These are phyloP conservation scores for Leucoraja erinaceus DNA, from an alignment of 2,113 vertebrate genomes.

Conservation along the genomic window DNA sequence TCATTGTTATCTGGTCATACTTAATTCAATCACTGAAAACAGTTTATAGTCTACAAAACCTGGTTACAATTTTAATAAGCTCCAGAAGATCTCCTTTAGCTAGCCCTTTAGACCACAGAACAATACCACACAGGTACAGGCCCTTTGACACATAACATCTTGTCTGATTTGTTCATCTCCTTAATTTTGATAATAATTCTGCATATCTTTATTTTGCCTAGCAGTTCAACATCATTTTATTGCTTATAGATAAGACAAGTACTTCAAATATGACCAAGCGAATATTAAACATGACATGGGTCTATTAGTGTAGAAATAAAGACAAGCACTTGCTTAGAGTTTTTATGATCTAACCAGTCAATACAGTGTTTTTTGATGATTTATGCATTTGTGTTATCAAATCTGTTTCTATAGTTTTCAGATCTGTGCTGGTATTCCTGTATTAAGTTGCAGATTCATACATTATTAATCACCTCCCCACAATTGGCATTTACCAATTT, in stretches of 20 bases:
- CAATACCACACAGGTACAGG: no score
- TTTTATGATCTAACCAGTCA: neutral
- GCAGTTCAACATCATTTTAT: neutral
- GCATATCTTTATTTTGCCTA: neutral
- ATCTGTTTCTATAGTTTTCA: neutral
- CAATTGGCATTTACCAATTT: neutral
- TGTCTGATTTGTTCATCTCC: neutral
- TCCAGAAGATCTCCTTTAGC: neutral
- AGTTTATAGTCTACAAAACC: neutral
- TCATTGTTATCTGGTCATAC: neutral
- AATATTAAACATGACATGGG: neutral
- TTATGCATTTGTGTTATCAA: neutral
- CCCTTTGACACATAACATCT: no score
- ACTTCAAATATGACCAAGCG: neutral
- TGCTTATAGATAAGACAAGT: neutral
- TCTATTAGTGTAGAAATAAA: neutral
- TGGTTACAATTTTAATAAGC: neutral
- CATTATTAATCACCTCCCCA: neutral
- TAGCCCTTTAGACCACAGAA: no score
- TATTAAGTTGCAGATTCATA: neutral
- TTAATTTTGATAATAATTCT: neutral
- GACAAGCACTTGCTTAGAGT: neutral
- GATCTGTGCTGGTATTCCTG: neutral
- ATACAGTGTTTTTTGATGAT: neutral
- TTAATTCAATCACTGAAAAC: neutral